A percentile compares a stretch with the other conserved stretches of the same genome.
Evolutionary conservation across 2,888 invertebrate genomes (phyloP).

Genomic region (Eudasyphora cyanicolor): DNA sequence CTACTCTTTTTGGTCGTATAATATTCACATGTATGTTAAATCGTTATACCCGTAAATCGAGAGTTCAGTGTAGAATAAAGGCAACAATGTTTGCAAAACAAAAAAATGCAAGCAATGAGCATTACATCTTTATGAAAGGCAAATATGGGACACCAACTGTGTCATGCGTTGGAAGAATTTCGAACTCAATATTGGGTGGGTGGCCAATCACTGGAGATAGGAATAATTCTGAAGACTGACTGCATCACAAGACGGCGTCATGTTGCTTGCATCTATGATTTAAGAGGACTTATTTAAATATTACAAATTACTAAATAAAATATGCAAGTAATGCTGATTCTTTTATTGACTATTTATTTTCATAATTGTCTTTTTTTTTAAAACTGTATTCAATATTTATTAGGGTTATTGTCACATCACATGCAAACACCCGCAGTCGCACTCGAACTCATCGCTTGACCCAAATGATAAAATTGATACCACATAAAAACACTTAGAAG

Average conservation of each 20-base stretch:
- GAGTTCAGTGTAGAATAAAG: background rate
- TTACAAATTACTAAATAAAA: too few relatives aligned
- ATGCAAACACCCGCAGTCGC: background rate
- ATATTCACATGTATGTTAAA: background rate
- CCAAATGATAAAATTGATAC: constrained; percentile 27
- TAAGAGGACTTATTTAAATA: too few relatives aligned
- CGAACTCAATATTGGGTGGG: constrained; percentile 35
- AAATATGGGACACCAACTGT: constrained; percentile 63
- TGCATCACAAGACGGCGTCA: too few relatives aligned
- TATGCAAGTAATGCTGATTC: too few relatives aligned
- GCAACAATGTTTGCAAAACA: constrained; percentile 28
- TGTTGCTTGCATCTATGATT: too few relatives aligned
- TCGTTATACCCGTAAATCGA: too few relatives aligned
- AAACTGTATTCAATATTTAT: too few relatives aligned
- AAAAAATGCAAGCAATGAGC: constrained; percentile 42
- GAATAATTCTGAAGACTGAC: too few relatives aligned
- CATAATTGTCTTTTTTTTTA: too few relatives aligned
- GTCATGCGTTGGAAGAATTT: constrained; percentile 48
- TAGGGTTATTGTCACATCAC: constrained; percentile 22
- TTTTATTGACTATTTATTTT: too few relatives aligned
- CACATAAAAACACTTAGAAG: background rate
- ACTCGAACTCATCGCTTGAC: constrained; percentile 43
- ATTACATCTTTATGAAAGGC: constrained; percentile 56
- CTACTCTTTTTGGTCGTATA: too few relatives aligned
- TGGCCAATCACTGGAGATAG: background rate